Evolutionary conservation across 1,140 invertebrate species (phyloP).

Genomic region (Adoxophyes honmai): DNA sequence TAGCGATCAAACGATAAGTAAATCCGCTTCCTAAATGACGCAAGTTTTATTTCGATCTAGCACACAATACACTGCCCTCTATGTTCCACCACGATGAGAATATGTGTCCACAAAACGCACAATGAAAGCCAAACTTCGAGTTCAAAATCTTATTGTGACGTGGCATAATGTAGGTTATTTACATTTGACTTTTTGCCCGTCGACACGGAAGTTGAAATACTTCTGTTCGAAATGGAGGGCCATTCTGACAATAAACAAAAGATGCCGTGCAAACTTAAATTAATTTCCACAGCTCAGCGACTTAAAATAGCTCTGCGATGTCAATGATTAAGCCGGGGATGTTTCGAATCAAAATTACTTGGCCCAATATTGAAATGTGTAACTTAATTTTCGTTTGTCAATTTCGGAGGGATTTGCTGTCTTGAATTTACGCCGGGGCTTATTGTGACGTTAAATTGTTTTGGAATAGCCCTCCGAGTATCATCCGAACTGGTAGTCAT

Average conservation of each 20-base stretch:
- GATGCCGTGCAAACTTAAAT: not conserved
- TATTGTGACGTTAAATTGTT: no score
- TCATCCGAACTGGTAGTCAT: conserved; percentile 56
- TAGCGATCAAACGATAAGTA: conserved; percentile 46
- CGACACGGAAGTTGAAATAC: conserved; percentile 58
- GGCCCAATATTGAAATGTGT: conserved; percentile 2
- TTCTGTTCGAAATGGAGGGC: conserved; percentile 54
- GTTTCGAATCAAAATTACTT: not conserved
- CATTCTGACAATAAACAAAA: conserved; percentile 32
- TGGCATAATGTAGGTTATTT: no score
- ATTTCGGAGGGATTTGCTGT: conserved; percentile 17
- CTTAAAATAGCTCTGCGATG: not conserved
- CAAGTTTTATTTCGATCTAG: conserved; percentile 12
- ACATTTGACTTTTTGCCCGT: conserved; percentile 70
- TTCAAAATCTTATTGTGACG: no score
- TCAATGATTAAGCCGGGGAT: not conserved
- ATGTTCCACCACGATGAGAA: not conserved
- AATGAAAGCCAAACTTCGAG: no score
- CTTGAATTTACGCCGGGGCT: conserved; percentile 19
- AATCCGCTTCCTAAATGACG: conserved; percentile 41
- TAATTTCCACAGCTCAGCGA: not conserved
- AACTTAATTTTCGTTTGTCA: conserved; percentile 8
- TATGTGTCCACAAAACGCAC: no score
- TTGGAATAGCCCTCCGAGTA: conserved; percentile 47
- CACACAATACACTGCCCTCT: not conserved